A percentile compares a stretch with the other conserved stretches of the same genome.
These are phyloP conservation scores for Esox niger DNA, from an alignment of 2,113 vertebrate genomes.

Conservation along the genomic window DNA sequence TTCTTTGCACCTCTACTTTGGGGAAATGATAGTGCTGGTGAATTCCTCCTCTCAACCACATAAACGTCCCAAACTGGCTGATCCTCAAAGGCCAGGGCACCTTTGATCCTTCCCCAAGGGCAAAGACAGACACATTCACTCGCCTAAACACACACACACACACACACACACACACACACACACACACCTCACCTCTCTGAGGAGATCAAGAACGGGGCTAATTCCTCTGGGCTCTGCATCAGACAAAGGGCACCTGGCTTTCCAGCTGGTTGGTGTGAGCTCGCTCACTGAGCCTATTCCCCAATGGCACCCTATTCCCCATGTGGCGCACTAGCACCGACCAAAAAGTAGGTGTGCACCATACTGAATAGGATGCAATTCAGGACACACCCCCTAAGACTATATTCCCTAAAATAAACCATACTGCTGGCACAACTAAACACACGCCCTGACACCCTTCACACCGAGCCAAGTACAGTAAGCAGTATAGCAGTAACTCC, in stretches of 20 bases:
- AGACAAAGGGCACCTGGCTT: slow-evolving; percentile 16
- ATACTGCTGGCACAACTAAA: background rate
- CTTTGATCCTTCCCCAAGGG: slow-evolving; percentile 11
- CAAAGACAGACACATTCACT: background rate
- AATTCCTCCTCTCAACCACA: slow-evolving; percentile 51
- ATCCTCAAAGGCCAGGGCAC: slow-evolving; percentile 9
- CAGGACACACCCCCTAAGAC: background rate
- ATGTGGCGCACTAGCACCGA: background rate
- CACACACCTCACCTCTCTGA: background rate
- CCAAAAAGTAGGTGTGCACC: no score
- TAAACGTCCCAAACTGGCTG: no score
- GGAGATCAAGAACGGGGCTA: background rate
- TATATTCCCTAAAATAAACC: no score
- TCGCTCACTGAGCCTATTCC: background rate
- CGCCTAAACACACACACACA: background rate
- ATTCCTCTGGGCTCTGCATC: slow-evolving; percentile 12
- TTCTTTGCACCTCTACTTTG: background rate
- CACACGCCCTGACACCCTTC: background rate
- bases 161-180: slow-evolving; percentile 14
- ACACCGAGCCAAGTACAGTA: slow-evolving; percentile 1
- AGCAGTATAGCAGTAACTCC: no score
- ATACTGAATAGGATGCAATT: no score
- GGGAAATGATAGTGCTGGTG: slow-evolving; percentile 21
- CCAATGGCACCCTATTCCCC: background rate
- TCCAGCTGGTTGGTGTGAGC: background rate